Base-by-base conservation (phyloP, 2,113 vertebrate genomes). In the Hippoglossus stenolepis region DNA sequence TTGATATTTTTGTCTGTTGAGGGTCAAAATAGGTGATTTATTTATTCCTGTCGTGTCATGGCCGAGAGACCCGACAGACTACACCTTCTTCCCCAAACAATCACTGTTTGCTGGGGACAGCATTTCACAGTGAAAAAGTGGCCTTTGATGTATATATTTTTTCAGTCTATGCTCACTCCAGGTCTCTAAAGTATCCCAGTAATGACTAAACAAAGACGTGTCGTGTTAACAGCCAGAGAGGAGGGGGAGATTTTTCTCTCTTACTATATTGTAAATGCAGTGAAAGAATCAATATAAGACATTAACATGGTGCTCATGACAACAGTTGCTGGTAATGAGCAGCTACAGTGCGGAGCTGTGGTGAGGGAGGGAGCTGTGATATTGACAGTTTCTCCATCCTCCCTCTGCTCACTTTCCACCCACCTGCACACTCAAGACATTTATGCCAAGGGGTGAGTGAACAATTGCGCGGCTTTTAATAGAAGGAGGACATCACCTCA, bases 341-440 rank as follows among this genome's bases (percentile, higher is more conserved):
- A 59, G 65, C 62, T 21, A 14, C 20, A 74, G 23, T 1, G 18
- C 20, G 72, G 23, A 1, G 18, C 64, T 65, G 15, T 47, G 23
- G 59, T 62, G 26, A 31, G 72, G 61, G 64, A 3, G 1, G 40
- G 53, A 38, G n/a, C 70, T 80, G 65, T 82, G 83, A 75, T 51
- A 47, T 57, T 49, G 66, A 18, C 31, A 62, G 75, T 43, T 51
- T 49, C 61, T 49, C 17, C 45, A 17, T 49, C 45, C 38, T 56
- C 57, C 38, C 58, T 31, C 23, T 35, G 21, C 21, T 74, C 64
- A 28, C 20, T 77, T 40, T 77, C 65, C 73, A 65, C 57, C 73
- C 23, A 40, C 69, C 76, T 60, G 65, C 77, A 61, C 78, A 65
- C 47, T 18, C 4, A 38, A 66, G 65, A n/a, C 51, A 15, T 10